Conservation (phyloP, 2,113 vertebrate genomes). For the Chloebia gouldiae region DNA sequence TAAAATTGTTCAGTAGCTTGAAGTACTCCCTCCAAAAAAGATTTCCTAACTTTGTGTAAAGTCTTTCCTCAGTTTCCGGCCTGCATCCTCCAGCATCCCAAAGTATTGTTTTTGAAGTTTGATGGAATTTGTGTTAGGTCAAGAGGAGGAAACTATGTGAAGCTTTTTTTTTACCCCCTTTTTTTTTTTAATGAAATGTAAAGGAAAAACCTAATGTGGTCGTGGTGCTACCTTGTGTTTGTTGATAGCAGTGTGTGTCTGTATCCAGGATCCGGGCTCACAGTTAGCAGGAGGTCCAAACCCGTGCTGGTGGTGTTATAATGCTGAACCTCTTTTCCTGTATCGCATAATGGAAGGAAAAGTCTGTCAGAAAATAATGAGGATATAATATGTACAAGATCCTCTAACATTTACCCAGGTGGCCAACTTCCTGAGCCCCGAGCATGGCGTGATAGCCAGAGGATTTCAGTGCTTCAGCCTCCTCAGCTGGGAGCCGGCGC, state of each 20-base stretch:
- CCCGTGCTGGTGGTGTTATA: slow-evolving; percentile 48
- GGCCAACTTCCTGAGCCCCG: slow-evolving; percentile 64
- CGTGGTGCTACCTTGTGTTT: slow-evolving; percentile 68
- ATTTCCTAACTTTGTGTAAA: slow-evolving; percentile 79
- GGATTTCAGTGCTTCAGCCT: background rate
- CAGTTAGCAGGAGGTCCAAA: slow-evolving; percentile 53
- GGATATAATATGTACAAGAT: slow-evolving; percentile 56
- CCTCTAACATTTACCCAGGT: slow-evolving; percentile 70
- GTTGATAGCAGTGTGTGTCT: slow-evolving; percentile 71
- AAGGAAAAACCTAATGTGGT: slow-evolving; percentile 67
- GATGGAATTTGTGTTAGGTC: slow-evolving; percentile 80
- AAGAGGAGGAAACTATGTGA: slow-evolving; percentile 79
- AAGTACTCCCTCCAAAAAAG: slow-evolving; percentile 68
- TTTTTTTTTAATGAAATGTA: slow-evolving; percentile 43
- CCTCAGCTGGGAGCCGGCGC: background rate
- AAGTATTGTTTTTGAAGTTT: slow-evolving; percentile 83
- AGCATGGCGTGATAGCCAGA: background rate
- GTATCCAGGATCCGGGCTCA: slow-evolving; percentile 80
- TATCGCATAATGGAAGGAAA: slow-evolving; percentile 74
- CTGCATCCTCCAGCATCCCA: slow-evolving; percentile 78
- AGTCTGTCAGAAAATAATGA: slow-evolving; percentile 67
- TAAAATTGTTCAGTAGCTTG: slow-evolving; percentile 55
- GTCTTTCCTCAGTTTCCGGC: slow-evolving; percentile 80
- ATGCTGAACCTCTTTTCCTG: slow-evolving; percentile 75
- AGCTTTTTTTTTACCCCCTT: background rate